Conservation (phyloP, 2,888 invertebrate genomes). For the Drosophila anomelani region DNA sequence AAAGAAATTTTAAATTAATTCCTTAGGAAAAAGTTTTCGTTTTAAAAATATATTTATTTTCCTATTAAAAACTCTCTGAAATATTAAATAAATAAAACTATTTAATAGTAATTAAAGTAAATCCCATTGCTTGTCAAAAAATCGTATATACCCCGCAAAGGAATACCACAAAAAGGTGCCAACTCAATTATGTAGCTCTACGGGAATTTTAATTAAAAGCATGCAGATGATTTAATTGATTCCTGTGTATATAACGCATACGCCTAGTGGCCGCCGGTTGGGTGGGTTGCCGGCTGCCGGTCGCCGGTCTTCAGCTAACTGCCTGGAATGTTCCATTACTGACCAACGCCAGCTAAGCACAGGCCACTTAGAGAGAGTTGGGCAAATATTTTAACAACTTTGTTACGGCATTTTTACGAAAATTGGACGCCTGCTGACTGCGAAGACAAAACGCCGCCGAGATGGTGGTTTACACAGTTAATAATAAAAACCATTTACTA, state of each 20-base stretch:
- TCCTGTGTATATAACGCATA: slow-evolving; percentile 38
- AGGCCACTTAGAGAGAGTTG: slow-evolving; percentile 49
- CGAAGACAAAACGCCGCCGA: slow-evolving; percentile 27
- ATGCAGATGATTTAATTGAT: slow-evolving; percentile 75
- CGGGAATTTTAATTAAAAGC: slow-evolving; percentile 76
- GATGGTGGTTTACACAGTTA: slow-evolving; percentile 74
- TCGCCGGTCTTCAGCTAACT: background rate
- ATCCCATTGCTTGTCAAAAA: background rate
- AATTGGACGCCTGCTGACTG: slow-evolving; percentile 50
- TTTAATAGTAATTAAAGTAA: background rate
- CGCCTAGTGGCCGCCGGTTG: slow-evolving; percentile 1
- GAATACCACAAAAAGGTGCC: slow-evolving; percentile 43
- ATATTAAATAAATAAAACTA: background rate
- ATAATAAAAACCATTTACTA: slow-evolving; percentile 79
- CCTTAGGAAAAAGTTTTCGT: no score
- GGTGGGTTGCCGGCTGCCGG: background rate
- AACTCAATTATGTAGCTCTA: slow-evolving; percentile 70
- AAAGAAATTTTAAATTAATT: no score
- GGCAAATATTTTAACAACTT: slow-evolving; percentile 75
- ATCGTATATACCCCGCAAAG: slow-evolving; percentile 3
- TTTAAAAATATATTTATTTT: no score
- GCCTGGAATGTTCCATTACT: slow-evolving; percentile 1
- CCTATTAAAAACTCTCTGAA: no score
- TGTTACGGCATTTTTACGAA: slow-evolving; percentile 70
- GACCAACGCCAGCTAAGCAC: slow-evolving; percentile 24